phyloP scores from a whole-genome alignment of 1,140 invertebrate genomes.

The Maconellicoccus hirsutus region DNA sequence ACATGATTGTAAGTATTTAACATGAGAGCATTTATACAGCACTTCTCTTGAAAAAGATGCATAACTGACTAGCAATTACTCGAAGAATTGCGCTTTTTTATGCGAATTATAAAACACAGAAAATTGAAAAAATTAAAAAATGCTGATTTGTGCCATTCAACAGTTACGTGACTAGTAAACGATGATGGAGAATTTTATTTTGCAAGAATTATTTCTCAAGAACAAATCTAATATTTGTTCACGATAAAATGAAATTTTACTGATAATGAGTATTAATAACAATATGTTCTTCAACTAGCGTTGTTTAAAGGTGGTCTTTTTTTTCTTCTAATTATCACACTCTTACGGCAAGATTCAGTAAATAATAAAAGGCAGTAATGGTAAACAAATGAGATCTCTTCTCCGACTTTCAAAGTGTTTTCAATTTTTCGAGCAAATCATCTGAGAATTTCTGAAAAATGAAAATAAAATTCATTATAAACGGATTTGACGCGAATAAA shows the following conservation, averaged over 20 bases:
- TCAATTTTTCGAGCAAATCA: constrained; percentile 75
- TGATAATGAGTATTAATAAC: neutral
- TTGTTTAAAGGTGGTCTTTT: neutral
- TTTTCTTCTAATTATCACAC: neutral
- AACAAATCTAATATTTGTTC: too few species aligned
- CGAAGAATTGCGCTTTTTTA: neutral
- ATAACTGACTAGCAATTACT: neutral
- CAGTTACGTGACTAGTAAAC: too few species aligned
- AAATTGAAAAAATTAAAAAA: too few species aligned
- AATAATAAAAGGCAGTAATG: neutral
- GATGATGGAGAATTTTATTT: too few species aligned
- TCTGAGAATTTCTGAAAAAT: constrained; percentile 73
- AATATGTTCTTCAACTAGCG: neutral
- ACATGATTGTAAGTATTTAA: neutral
- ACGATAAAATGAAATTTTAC: neutral
- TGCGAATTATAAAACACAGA: too few species aligned
- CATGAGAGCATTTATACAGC: neutral
- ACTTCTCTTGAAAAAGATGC: neutral
- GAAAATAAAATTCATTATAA: neutral
- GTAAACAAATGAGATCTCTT: neutral
- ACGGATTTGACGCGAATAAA: too few species aligned
- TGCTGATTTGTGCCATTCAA: too few species aligned
- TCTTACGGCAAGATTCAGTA: neutral
- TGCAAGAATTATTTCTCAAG: too few species aligned
- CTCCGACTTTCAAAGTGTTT: constrained; percentile 51